Evolutionary conservation across 1,140 invertebrate species (phyloP).

Genomic region (Psix sp.): DNA sequence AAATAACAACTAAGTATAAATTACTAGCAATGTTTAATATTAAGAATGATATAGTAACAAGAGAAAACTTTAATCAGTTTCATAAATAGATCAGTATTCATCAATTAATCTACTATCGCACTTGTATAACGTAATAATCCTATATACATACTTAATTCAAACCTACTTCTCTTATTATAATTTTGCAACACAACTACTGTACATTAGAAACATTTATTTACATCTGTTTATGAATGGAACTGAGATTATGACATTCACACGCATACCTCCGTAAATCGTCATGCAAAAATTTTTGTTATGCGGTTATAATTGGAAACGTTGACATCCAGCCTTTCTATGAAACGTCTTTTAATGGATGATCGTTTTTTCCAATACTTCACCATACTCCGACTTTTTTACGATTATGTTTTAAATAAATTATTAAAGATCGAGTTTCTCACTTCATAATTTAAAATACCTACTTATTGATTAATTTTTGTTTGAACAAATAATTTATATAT

Average conservation of each 20-base stretch:
- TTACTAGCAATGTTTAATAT: too few species aligned
- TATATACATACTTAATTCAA: constrained; percentile 31
- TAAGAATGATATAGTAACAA: too few species aligned
- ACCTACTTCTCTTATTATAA: constrained; percentile 26
- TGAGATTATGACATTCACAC: constrained; percentile 7
- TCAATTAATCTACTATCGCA: constrained; percentile 32
- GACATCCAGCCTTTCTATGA: too few species aligned
- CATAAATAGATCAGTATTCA: constrained; percentile 21
- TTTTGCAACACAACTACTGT: constrained; percentile 35
- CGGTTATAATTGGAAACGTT: not conserved
- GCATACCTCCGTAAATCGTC: constrained; percentile 12
- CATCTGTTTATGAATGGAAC: constrained; percentile 41
- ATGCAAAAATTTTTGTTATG: constrained; percentile 25
- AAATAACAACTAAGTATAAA: too few species aligned
- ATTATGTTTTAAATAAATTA: too few species aligned
- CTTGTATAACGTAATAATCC: constrained; percentile 15
- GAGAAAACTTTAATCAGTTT: too few species aligned
- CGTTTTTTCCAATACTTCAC: too few species aligned
- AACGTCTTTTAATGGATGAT: too few species aligned
- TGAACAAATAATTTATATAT: not conserved
- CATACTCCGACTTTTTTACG: too few species aligned
- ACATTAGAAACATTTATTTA: constrained; percentile 35
- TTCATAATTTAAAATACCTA: not conserved
- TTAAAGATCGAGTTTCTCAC: too few species aligned
- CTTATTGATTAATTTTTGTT: not conserved